phyloP scores from a whole-genome alignment of 2,888 invertebrate genomes.

The Augochlorella aurata region DNA sequence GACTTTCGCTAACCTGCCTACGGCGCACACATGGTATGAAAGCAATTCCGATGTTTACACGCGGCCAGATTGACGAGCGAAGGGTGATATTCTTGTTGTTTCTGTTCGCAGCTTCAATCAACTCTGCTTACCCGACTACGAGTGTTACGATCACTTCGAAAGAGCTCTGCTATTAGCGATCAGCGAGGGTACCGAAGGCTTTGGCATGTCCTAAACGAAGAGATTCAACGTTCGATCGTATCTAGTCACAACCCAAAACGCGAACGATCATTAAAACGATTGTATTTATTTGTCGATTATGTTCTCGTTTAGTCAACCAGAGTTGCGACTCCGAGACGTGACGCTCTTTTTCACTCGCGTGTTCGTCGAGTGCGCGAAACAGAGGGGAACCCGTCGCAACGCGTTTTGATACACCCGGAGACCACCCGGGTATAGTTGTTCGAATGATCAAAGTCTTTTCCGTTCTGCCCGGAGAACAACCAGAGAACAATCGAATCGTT shows the following conservation, averaged over 20 bases:
- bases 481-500: constrained; percentile 53
- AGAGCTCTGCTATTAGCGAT: constrained; percentile 94
- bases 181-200: constrained; percentile 97
- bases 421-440: constrained; percentile 30
- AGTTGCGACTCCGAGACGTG: constrained; percentile 11
- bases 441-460: constrained; percentile 30
- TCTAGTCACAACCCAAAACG: constrained; percentile 41
- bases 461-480: constrained; percentile 53
- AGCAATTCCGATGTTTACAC: no score
- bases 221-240: constrained; percentile 16
- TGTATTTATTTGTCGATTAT: constrained; percentile 45
- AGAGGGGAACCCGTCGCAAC: constrained; percentile 36
- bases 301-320: constrained; percentile 14
- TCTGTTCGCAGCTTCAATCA: constrained; percentile 92
- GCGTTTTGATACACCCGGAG: constrained; percentile 52
- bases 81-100: neutral
- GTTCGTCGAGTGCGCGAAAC: constrained; percentile 14
- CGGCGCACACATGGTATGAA: constrained; percentile 94
- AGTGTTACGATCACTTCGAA: constrained; percentile 96
- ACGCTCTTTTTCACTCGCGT: constrained; percentile 1
- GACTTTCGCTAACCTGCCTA: constrained; percentile 94
- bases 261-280: constrained; percentile 1
- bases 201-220: constrained; percentile 87
- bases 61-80: no score
- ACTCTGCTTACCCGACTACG: constrained; percentile 96